Base-by-base conservation (phyloP, 2,888 invertebrate species). In the Caenorhabditis macrosperma region DNA sequence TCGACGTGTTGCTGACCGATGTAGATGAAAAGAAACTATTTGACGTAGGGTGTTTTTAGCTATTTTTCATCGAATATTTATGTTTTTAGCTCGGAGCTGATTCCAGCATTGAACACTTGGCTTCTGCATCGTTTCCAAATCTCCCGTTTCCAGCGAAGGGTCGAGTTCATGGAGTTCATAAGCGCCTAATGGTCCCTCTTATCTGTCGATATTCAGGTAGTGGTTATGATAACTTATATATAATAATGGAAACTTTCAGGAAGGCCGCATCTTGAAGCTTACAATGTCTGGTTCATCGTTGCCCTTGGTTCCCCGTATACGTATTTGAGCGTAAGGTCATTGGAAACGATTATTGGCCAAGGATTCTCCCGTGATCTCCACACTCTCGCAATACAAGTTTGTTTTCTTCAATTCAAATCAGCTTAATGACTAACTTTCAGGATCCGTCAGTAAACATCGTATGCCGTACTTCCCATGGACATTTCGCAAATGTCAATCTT, bases 181-280 rank as follows among this genome's bases (percentile, higher is more conserved):
- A 52, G 22, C 55, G 55, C 17, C 55, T 55, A 22, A 55, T 55
- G 55, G 12, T 55, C 24, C 55, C 55, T 55, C 55, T 55, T 26
- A 20, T 55, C 10, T 55, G 55, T 28, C 55, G 17, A 55, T 55
- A 55, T 55, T 26, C 55, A 26, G 55, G 55, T 55, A 55, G 55
- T 55, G 55, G 55, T 55, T 35, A 55, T 66, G 41, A 38, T 44
- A 35, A n/a, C 35, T 66, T 30, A 35, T 5, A 33, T 72, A 66
- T 38, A 54, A 66, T 74, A 66, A 74, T 66, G 55, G 54, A 74
- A 74, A 66, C 55, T 74, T 74, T 28, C 74, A 74, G 74, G 38
- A 24, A 48, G 30, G 38, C 7, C n/a, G 24, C 66, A 74, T 66
- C 30, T 55, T 24, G 48, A 26, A 41, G 28, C 50, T 30, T 35